Conservation (phyloP, 2,113 vertebrate genomes). For the Percopsis transmontana region DNA sequence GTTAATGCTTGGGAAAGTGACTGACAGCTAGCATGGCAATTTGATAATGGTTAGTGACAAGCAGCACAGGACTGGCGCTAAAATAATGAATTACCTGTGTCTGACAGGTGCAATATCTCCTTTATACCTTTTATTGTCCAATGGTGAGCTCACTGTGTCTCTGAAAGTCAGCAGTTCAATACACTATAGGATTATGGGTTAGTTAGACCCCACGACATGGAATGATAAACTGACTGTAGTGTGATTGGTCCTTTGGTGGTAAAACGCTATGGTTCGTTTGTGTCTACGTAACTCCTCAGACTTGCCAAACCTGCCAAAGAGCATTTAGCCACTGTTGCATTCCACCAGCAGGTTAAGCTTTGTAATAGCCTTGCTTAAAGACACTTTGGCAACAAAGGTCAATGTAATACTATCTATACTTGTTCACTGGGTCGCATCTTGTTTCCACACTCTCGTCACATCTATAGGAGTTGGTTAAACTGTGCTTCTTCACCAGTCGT, state of each 20-base stretch:
- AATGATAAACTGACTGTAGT: conserved; percentile 11
- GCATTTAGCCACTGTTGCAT: too few relatives aligned
- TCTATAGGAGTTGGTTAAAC: too few relatives aligned
- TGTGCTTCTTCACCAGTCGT: not conserved
- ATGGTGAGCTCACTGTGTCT: not conserved
- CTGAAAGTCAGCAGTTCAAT: conserved; percentile 13
- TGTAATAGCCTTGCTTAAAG: not conserved
- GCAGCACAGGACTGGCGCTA: conserved; percentile 5
- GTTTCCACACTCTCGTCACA: not conserved
- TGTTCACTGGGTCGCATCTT: not conserved
- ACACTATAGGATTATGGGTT: conserved; percentile 34
- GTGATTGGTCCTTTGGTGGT: conserved; percentile 28
- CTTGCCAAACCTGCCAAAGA: too few relatives aligned
- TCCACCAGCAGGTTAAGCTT: too few relatives aligned
- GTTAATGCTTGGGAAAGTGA: conserved; percentile 45
- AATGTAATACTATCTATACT: not conserved
- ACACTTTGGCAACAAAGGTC: not conserved
- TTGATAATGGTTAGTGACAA: conserved; percentile 23
- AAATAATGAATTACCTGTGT: conserved; percentile 37
- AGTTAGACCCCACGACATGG: not conserved
- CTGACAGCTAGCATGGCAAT: conserved; percentile 3
- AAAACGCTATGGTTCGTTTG: conserved; percentile 19
- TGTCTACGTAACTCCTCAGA: conserved; percentile 8
- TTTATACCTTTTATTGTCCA: not conserved
- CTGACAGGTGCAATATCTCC: conserved; percentile 23